Base-by-base conservation (phyloP, 2,888 invertebrate species). In the Acanthosepion pharaonis region DNA sequence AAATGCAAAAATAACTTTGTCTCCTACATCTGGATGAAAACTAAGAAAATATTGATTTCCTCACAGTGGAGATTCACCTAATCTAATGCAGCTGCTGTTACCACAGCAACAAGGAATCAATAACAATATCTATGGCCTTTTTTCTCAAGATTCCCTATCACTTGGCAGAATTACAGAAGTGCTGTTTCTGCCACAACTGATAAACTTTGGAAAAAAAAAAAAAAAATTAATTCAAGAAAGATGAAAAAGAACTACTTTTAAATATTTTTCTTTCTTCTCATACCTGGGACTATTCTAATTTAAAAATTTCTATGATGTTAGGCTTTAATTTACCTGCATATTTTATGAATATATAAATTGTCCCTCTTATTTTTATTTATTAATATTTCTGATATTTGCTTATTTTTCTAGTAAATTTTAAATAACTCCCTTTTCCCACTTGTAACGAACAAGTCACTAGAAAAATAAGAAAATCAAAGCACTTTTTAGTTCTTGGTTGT, bases 71-170 rank as follows among this genome's bases (percentile, higher is more conserved):
- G n/a, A 78, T 78, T n/a, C 78, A 78, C 78, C n/a, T 11, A 78
- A n/a, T 78, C 78, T 78, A n/a, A 78, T 78, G 78, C 78, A 78
- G 78, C n/a, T 78, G 78, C 78, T 78, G 78, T 78, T 78, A 78
- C 78, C 78, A 78, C 78, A 78, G 78, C 78, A 78, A 78, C 78
- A 78, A 78, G n/a, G 78, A 78, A 78, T 78, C 78, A 33, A 78
- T 78, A 78, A 78, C 33, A 53, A 51, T 92, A 49, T 92, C 92
- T 53, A 92, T 92, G 92, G 92, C 49, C 28, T 49, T 92, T 42
- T 92, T 49, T 53, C 48, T 48, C 53, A 51, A 55, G 55, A 59
- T 94, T 94, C 48, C 23, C 48, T 55, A n/a, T 28, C 9, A n/a
- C 55, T 94, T 94, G 49, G 64, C 55, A 59, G 64, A 33, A 94